Evolutionary conservation across 2,797 vertebrate species (phyloP), one percentile per base, ranked within the genome.

Genomic region (Sebastiscus tertius): DNA sequence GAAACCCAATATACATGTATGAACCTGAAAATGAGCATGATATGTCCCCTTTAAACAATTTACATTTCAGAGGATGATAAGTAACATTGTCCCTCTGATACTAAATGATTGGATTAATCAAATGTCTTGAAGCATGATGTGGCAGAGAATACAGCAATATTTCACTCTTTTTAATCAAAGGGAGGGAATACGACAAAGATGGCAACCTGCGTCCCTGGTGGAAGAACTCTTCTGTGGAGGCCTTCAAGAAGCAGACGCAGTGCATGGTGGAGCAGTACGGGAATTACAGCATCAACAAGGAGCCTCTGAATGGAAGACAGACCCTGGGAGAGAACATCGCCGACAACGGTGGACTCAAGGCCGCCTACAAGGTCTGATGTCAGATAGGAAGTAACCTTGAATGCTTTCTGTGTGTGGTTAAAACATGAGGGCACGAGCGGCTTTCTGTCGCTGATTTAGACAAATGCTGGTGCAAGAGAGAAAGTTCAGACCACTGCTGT

Each of bases 171-270:
- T 70, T 1, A 1, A 84, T 64, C 4, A 10, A 93, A 99, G 99
- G 98, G 2, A 95, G 98, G 5, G 98, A 99, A 68, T 99, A 98
- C 0, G 98, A 99, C 89, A 99, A 98, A 86, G 97, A 99, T 0
- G 99, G 99, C 55, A 99, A 99, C 91, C 92, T 99, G 11, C 97
- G 97, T n/a, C 95, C 97, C 1, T 99, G 98, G 98, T 99, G 99
- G 99, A 98, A 98, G 91, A 99, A 99, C 88, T 97, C 97, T 0
- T 99, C 98, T 0, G 97, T 99, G 84, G 97, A 97, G 87, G 97
- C 98, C n/a, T 99, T 99, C 92, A 99, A 98, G 93, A 94, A 73
- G 66, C 98, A 99, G 93, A 97, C 98, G 0, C 96, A 95, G 27
- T 99, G 99, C 89, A 97, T 99, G 97, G 97, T 98, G 86, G 96